Conservation (phyloP, 2,797 vertebrate genomes). For the Catharus ustulatus region DNA sequence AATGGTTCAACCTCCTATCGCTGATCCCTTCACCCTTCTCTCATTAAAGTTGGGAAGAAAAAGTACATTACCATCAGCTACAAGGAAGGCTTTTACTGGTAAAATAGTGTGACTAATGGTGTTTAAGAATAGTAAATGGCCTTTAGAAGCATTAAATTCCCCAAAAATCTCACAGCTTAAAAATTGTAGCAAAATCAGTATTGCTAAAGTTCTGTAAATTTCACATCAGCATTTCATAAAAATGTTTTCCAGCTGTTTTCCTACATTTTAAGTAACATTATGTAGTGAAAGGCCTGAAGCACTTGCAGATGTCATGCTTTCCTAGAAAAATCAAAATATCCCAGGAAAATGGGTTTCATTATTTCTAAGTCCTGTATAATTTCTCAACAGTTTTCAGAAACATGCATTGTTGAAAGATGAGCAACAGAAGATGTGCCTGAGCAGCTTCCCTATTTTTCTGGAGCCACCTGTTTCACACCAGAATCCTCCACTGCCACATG, state of each 20-base stretch:
- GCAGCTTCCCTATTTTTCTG: background rate
- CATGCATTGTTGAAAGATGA: background rate
- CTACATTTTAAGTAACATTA: background rate
- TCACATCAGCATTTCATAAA: background rate
- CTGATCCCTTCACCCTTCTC: background rate
- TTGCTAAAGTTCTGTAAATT: background rate
- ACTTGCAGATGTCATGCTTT: background rate
- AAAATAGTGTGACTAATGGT: background rate
- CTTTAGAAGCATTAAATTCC: background rate
- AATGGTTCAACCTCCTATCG: background rate
- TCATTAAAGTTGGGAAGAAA: background rate
- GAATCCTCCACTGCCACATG: background rate
- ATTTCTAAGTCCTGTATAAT: background rate
- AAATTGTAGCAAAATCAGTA: background rate
- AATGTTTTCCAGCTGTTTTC: background rate
- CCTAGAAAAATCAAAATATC: background rate
- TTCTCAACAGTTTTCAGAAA: background rate
- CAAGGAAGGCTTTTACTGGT: background rate
- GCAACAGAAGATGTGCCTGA: accelerated
- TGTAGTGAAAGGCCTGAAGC: background rate
- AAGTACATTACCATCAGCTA: background rate
- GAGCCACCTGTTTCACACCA: accelerated
- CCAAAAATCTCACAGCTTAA: background rate
- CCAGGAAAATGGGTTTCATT: background rate
- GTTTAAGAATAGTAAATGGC: background rate